phyloP scores from a whole-genome alignment of 2,113 vertebrate species.

The Tiliqua scincoides region DNA sequence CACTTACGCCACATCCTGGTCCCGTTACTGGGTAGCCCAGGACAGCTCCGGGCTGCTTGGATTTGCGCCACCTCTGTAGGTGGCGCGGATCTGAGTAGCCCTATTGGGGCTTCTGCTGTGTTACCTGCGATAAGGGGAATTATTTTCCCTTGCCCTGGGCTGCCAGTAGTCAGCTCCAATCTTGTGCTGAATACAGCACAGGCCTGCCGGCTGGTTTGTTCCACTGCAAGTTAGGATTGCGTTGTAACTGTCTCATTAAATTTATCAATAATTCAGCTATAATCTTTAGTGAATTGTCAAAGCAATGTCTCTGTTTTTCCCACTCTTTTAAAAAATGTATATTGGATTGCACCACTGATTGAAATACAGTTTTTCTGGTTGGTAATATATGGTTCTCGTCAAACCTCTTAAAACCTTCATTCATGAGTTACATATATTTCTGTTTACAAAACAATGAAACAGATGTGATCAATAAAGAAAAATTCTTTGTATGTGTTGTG shows the following conservation, averaged over 20 bases:
- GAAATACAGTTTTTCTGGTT: not conserved
- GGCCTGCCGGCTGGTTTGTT: constrained; percentile 2
- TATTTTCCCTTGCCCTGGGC: too few species aligned
- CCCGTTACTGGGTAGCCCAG: too few species aligned
- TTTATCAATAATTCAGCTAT: constrained; percentile 16
- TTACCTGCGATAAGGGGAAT: too few species aligned
- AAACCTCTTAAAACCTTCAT: not conserved
- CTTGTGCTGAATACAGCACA: not conserved
- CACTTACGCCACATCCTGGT: too few species aligned
- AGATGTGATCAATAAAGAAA: not conserved
- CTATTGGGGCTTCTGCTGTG: too few species aligned
- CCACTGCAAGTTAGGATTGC: too few species aligned
- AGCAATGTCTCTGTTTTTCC: not conserved
- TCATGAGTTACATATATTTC: not conserved
- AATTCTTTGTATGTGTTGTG: not conserved
- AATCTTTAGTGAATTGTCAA: constrained; percentile 30
- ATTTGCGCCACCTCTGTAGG: too few species aligned
- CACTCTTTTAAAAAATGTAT: not conserved
- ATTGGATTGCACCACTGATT: not conserved
- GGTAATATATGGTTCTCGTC: not conserved
- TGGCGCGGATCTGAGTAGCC: too few species aligned
- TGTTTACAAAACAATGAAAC: constrained; percentile 3
- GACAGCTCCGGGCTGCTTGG: too few species aligned
- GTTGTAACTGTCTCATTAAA: constrained; percentile 33
- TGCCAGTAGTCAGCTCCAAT: not conserved